A percentile compares a stretch with the other conserved stretches of the same genome.
These are phyloP conservation scores for Cryptus armator DNA, from an alignment of 2,888 invertebrate genomes.

Conservation along the genomic window DNA sequence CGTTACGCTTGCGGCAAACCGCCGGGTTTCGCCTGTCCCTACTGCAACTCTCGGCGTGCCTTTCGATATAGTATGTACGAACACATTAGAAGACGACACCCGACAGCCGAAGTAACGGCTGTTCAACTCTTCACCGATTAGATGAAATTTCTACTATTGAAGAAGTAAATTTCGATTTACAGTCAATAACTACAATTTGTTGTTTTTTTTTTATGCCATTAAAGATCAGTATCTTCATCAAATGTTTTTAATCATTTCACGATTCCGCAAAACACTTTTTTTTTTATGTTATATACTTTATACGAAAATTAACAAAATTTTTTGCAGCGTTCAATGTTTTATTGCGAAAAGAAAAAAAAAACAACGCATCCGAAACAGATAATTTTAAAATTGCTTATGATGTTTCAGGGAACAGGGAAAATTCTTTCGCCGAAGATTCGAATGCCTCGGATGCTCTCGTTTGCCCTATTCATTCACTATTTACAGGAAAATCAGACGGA, in stretches of 20 bases:
- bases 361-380: too few species aligned
- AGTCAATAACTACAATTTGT: neutral
- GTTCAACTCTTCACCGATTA: conserved; percentile 30
- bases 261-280: neutral
- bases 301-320: neutral
- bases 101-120: conserved; percentile 34
- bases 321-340: neutral
- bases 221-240: conserved; percentile 9
- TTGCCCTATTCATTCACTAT: too few species aligned
- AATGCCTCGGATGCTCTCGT: conserved; percentile 80
- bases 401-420: too few species aligned
- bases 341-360: neutral
- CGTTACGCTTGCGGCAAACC: conserved; percentile 82
- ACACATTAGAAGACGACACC: conserved; percentile 73
- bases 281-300: neutral
- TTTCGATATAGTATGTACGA: conserved; percentile 74
- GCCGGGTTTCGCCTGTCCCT: conserved; percentile 83
- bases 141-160: neutral
- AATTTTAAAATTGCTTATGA: too few species aligned
- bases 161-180: neutral
- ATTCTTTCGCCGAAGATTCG: conserved; percentile 69
- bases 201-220: neutral
- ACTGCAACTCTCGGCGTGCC: conserved; percentile 79
- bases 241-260: conserved; percentile 5
- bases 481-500: conserved; percentile 79